Percentiles rank a stretch among this genome's conserved stretches.
phyloP scores from a whole-genome alignment of 2,113 vertebrate species.

The Lucifuga dentata region DNA sequence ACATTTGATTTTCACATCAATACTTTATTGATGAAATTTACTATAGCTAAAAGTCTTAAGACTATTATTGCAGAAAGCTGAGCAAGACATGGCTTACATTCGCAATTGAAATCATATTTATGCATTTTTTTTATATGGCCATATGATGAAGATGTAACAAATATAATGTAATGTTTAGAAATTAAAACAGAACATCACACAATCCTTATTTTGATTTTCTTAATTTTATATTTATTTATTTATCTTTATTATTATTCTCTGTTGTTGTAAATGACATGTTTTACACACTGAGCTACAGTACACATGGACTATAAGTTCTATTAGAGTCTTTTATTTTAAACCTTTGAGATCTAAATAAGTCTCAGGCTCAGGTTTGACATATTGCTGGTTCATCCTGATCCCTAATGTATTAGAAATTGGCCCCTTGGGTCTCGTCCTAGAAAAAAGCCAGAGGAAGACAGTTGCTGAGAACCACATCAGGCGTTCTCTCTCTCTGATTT shows the following conservation, averaged over 20 bases:
- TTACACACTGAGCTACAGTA: constrained; percentile 28
- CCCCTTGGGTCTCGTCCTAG: constrained; percentile 63
- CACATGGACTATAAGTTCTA: background rate
- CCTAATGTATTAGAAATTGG: constrained; percentile 65
- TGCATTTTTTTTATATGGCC: no score
- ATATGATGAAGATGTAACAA: constrained; percentile 3
- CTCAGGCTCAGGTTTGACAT: constrained; percentile 38
- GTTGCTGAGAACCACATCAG: constrained; percentile 46
- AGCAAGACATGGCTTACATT: background rate
- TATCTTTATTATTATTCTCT: constrained; percentile 11
- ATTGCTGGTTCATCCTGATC: constrained; percentile 41
- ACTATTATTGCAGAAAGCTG: no score
- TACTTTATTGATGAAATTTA: constrained; percentile 1
- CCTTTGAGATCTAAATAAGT: constrained; percentile 57
- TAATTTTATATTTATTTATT: no score
- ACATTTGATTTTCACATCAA: constrained; percentile 19
- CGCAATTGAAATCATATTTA: background rate
- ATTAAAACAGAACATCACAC: background rate
- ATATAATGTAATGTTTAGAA: background rate
- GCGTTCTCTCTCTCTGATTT: constrained; percentile 45
- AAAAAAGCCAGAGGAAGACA: constrained; percentile 62
- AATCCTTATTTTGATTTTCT: constrained; percentile 11
- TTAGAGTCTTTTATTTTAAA: constrained; percentile 22
- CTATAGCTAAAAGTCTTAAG: background rate
- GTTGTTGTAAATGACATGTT: constrained; percentile 7